phyloP scores from a whole-genome alignment of 2,888 invertebrate genomes.

The Entomobrya multifasciata region DNA sequence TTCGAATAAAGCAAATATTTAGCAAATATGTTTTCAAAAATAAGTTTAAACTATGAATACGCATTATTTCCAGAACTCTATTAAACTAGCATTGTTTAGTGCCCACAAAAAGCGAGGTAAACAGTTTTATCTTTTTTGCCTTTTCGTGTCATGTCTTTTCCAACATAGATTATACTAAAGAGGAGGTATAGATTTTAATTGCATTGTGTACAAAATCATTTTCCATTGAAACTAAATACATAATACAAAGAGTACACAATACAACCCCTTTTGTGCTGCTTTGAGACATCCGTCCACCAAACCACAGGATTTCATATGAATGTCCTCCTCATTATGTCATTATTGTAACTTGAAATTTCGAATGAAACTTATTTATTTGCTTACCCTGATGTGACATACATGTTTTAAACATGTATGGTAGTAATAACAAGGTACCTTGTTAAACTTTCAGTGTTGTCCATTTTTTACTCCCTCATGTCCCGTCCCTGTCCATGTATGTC shows the following conservation, averaged over 20 bases:
- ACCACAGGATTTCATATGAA: slow-evolving; percentile 15
- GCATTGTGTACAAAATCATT: no score
- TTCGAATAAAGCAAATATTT: slow-evolving; percentile 17
- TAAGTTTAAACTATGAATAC: no score
- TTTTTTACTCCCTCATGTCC: slow-evolving; percentile 23
- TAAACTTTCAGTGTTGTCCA: background rate
- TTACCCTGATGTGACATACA: slow-evolving; percentile 21
- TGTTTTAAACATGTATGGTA: no score
- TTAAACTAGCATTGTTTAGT: no score
- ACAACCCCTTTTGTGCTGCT: background rate
- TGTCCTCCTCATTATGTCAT: background rate
- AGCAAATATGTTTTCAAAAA: slow-evolving; percentile 5
- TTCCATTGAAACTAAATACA: no score
- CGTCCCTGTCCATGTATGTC: slow-evolving; percentile 27
- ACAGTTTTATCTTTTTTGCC: background rate
- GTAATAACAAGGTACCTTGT: no score
- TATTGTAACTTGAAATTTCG: background rate
- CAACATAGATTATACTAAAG: no score
- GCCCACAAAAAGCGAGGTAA: background rate
- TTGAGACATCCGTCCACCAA: slow-evolving; percentile 21
- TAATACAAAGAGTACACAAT: no score
- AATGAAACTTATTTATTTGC: slow-evolving; percentile 25
- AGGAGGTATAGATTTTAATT: no score
- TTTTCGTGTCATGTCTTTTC: slow-evolving; percentile 9
- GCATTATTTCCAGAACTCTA: no score